Percentiles rank a stretch among this genome's conserved stretches.
Evolutionary conservation across 2,113 vertebrate genomes (phyloP).

Genomic region (Alligator mississippiensis): DNA sequence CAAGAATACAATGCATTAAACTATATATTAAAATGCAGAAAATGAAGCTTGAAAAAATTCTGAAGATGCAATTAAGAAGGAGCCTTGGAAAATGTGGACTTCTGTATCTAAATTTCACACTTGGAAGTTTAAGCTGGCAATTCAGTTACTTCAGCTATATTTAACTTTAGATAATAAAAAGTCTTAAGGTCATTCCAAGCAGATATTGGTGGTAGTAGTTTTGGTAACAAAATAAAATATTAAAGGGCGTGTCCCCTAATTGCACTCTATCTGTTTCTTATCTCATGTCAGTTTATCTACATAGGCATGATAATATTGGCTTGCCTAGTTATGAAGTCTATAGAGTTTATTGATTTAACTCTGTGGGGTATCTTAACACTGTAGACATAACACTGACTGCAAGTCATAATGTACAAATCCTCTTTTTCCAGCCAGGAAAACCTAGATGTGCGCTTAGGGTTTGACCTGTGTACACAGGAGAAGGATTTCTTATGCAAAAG

Average conservation of each 20-base stretch:
- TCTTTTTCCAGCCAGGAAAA: constrained; percentile 67
- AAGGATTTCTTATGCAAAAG: constrained; percentile 83
- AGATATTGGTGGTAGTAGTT: background rate
- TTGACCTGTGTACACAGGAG: constrained; percentile 82
- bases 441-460: constrained; percentile 81
- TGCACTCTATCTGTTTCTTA: background rate
- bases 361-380: background rate
- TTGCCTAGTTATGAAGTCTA: background rate
- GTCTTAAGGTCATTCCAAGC: background rate
- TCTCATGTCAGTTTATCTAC: background rate
- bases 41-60: accelerated
- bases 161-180: background rate
- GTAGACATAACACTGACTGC: no score
- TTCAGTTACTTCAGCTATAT: accelerated
- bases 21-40: background rate
- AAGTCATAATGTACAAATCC: background rate
- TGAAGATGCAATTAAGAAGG: background rate
- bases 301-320: background rate
- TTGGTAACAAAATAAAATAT: background rate
- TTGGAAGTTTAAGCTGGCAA: background rate
- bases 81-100: constrained; percentile 1
- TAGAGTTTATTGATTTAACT: background rate
- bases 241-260: background rate
- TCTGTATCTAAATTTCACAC: background rate
- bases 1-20: background rate